Conservation (phyloP, 2,888 invertebrate species). For the Furcula furcula region DNA sequence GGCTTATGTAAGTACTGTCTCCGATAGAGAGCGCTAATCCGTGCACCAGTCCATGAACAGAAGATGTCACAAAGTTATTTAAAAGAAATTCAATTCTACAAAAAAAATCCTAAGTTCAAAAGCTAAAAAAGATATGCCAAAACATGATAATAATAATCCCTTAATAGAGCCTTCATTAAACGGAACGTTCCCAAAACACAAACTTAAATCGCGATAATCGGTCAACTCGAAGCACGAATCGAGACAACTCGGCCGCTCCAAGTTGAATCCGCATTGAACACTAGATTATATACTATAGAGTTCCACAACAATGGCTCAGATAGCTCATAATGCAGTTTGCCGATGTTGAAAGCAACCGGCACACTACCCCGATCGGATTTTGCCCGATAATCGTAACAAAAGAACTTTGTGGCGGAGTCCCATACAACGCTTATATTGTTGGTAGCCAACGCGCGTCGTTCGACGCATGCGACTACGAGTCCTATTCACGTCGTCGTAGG, state of each 20-base stretch:
- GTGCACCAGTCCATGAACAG: no score
- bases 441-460: conserved; percentile 16
- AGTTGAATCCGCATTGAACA: conserved; percentile 40
- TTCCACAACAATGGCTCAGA: conserved; percentile 63
- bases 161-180: no score
- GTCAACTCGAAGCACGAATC: conserved; percentile 14
- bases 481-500: conserved; percentile 56
- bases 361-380: conserved; percentile 79
- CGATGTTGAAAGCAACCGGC: conserved; percentile 71
- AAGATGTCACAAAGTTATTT: no score
- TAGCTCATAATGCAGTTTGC: conserved; percentile 80
- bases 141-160: no score
- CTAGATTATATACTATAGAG: conserved; percentile 59
- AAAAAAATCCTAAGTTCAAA: no score
- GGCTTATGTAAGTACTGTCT: no score
- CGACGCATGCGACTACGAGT: conserved; percentile 49
- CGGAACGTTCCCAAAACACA: no score
- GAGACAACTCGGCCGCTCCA: conserved; percentile 22
- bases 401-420: conserved; percentile 71
- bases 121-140: no score
- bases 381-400: conserved; percentile 79
- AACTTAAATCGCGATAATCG: conserved; percentile 28
- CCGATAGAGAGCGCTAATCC: no score
- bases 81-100: no score
- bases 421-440: conserved; percentile 34